Conservation (phyloP, 2,888 invertebrate species). For the Torymus texanus region DNA sequence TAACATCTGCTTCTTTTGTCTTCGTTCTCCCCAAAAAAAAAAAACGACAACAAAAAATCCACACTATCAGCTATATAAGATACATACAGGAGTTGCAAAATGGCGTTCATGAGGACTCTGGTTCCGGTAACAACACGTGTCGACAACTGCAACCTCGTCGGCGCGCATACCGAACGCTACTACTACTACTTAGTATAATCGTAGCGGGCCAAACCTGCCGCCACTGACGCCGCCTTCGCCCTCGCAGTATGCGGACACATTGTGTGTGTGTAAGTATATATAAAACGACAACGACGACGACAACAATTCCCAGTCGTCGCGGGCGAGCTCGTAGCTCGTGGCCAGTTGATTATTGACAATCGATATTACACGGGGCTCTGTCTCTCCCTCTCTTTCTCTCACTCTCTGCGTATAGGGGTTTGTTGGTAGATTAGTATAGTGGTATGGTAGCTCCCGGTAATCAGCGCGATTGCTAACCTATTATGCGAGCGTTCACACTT, state of each 20-base stretch:
- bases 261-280: conserved; percentile 7
- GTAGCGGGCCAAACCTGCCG: conserved; percentile 21
- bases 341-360: conserved; percentile 67
- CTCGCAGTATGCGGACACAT: neutral
- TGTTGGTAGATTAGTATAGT: no score
- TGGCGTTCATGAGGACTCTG: conserved; percentile 43
- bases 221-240: neutral
- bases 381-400: no score
- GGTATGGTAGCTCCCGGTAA: no score
- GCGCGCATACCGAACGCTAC: conserved; percentile 65
- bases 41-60: neutral
- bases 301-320: conserved; percentile 2
- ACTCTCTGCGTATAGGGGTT: no score
- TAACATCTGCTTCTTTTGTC: no score
- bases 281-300: neutral
- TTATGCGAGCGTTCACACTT: conserved; percentile 23
- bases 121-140: neutral
- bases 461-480: neutral
- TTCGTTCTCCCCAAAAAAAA: no score
- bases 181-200: conserved; percentile 56
- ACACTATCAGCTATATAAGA: neutral
- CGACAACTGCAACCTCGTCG: conserved; percentile 56
- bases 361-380: conserved; percentile 60
- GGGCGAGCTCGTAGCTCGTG: neutral
- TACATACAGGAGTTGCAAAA: conserved; percentile 55